phyloP scores from a whole-genome alignment of 2,797 vertebrate genomes.

The Falco naumanni region DNA sequence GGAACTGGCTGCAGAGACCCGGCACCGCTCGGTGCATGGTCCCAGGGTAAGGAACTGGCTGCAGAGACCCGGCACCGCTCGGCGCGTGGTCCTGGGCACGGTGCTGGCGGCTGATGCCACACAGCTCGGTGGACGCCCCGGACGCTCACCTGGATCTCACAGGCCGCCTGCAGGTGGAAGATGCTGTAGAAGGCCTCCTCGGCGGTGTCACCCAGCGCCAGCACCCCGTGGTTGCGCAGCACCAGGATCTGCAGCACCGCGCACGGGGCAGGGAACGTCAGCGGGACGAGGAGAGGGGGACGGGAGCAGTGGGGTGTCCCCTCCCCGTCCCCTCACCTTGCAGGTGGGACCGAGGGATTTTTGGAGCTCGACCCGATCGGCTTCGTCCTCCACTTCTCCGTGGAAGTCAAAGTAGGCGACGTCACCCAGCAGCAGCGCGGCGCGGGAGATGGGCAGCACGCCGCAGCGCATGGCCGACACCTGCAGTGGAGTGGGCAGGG shows the following conservation, averaged over 20 bases:
- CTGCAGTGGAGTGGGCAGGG: conserved; percentile 66
- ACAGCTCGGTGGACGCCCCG: rapidly evolving
- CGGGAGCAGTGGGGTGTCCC: rapidly evolving
- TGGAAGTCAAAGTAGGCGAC: conserved; percentile 92
- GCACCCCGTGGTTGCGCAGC: conserved; percentile 89
- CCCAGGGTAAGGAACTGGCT: rapidly evolving
- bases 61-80: neutral
- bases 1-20: rapidly evolving
- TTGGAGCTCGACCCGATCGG: conserved; percentile 91
- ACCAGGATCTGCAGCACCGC: conserved; percentile 84
- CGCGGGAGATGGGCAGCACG: conserved; percentile 91
- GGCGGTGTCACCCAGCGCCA: conserved; percentile 92
- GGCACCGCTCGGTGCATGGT: neutral
- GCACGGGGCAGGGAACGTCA: rapidly evolving
- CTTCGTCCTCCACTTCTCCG: conserved; percentile 91
- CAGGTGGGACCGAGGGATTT: conserved; percentile 95
- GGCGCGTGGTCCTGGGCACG: rapidly evolving
- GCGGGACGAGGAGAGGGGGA: rapidly evolving
- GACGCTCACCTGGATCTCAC: conserved; percentile 90
- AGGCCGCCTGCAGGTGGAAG: conserved; percentile 95
- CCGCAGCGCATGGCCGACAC: conserved; percentile 96
- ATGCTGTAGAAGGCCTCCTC: conserved; percentile 96
- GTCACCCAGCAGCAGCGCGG: conserved; percentile 92
- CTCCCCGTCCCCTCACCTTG: conserved; percentile 82
- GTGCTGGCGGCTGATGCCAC: rapidly evolving